Conservation (phyloP, 2,113 vertebrate genomes). For the Clupea harengus region DNA sequence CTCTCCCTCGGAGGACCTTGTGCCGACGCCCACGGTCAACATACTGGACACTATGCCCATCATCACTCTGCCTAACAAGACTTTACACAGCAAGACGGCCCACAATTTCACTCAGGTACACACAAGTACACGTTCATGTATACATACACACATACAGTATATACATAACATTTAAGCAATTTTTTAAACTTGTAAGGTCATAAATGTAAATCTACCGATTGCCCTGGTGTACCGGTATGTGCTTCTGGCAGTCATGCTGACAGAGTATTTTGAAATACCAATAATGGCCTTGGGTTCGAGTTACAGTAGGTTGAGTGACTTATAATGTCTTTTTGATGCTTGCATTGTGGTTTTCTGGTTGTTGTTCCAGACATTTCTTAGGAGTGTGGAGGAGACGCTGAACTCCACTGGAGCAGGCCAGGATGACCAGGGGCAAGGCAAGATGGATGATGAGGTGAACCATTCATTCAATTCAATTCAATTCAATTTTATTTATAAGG, state of each 20-base stretch:
- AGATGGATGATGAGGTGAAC: slow-evolving; percentile 68
- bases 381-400: slow-evolving; percentile 79
- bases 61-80: slow-evolving; percentile 65
- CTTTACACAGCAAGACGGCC: slow-evolving; percentile 71
- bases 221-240: too few species aligned
- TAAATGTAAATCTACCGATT: too few species aligned
- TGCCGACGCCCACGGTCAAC: slow-evolving; percentile 44
- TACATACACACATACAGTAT: slow-evolving; percentile 2
- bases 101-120: slow-evolving; percentile 82
- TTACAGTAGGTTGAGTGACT: background rate
- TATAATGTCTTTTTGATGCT: slow-evolving; percentile 43
- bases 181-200: too few species aligned
- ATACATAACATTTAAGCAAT: too few species aligned
- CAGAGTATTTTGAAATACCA: too few species aligned
- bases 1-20: slow-evolving; percentile 39
- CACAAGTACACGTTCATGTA: background rate
- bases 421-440: slow-evolving; percentile 34
- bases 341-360: slow-evolving; percentile 21
- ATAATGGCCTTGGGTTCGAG: too few species aligned
- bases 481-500: too few species aligned
- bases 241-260: too few species aligned
- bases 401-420: slow-evolving; percentile 63
- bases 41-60: slow-evolving; percentile 68
- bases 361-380: slow-evolving; percentile 79
- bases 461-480: background rate